Conservation (phyloP, 1,140 invertebrate species). For the Tetranychus cinnabarinus region DNA sequence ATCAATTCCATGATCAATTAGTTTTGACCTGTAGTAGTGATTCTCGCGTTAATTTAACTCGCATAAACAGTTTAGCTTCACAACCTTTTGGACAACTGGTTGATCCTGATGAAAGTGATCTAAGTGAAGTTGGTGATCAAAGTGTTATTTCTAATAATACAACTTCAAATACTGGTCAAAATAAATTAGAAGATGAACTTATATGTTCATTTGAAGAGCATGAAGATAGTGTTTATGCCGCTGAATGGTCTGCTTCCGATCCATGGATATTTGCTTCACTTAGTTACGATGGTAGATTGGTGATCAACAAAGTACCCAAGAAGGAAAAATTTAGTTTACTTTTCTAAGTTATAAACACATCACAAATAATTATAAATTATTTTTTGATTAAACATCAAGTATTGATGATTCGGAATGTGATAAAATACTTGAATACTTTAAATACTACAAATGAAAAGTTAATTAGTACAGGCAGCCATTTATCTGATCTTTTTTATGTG, state of each 20-base stretch:
- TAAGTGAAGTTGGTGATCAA: not conserved
- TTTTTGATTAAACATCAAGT: too few relatives aligned
- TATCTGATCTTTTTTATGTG: too few relatives aligned
- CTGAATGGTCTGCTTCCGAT: conserved; percentile 86
- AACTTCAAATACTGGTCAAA: not conserved
- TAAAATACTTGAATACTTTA: too few relatives aligned
- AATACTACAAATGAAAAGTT: too few relatives aligned
- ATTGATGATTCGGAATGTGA: too few relatives aligned
- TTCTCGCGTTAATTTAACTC: conserved; percentile 62
- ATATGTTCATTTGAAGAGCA: conserved; percentile 80
- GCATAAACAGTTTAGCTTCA: conserved; percentile 61
- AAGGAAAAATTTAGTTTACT: conserved; percentile 56
- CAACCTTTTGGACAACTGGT: conserved; percentile 38
- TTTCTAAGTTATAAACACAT: conserved; percentile 13
- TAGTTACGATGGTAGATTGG: conserved; percentile 79
- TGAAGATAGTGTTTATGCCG: conserved; percentile 90
- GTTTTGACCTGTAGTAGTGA: conserved; percentile 85
- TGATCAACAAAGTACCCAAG: conserved; percentile 72
- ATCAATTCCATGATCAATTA: conserved; percentile 88
- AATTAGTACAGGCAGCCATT: too few relatives aligned
- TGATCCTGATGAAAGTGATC: conserved; percentile 21
- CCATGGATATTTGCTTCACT: conserved; percentile 95
- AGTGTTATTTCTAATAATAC: not conserved
- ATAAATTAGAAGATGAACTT: conserved; percentile 37
- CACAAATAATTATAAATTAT: too few relatives aligned